phyloP scores from a whole-genome alignment of 1,140 invertebrate species.

The Lordiphosa mommai region DNA sequence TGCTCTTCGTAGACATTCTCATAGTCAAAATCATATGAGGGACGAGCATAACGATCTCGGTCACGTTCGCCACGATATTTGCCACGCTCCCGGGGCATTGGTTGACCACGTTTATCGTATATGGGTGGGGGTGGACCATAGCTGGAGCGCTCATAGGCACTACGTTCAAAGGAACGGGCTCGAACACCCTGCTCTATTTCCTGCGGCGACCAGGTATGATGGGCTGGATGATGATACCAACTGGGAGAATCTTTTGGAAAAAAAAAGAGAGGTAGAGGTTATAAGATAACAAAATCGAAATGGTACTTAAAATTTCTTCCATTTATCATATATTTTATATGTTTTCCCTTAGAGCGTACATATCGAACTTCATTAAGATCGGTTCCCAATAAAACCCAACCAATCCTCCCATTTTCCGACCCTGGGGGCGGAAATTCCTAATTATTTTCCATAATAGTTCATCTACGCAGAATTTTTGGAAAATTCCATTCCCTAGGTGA shows the following conservation, averaged over 20 bases:
- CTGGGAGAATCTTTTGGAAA: conserved; percentile 59
- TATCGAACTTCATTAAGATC: no score
- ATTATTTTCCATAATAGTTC: no score
- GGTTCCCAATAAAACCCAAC: no score
- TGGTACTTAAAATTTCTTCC: no score
- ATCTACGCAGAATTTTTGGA: no score
- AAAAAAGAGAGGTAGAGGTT: accelerated
- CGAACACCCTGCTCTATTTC: conserved; percentile 68
- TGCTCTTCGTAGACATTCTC: conserved; percentile 75
- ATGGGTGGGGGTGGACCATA: conserved; percentile 73
- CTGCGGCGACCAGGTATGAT: conserved; percentile 78
- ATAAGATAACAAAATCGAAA: no score
- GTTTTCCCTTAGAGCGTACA: no score
- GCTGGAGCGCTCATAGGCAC: conserved; percentile 72
- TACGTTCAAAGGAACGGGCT: conserved; percentile 68
- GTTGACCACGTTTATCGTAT: conserved; percentile 72
- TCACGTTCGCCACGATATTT: conserved; percentile 54
- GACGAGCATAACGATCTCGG: conserved; percentile 51
- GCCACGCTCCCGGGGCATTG: conserved; percentile 32
- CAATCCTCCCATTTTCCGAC: no score
- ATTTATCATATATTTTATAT: no score
- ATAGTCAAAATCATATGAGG: conserved; percentile 76
- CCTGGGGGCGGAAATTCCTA: no score
- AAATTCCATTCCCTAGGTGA: no score
- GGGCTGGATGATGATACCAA: conserved; percentile 74